These are phyloP conservation scores for Phymatocera aterrima DNA, from an alignment of 2,888 invertebrate genomes.

Conservation along the genomic window DNA sequence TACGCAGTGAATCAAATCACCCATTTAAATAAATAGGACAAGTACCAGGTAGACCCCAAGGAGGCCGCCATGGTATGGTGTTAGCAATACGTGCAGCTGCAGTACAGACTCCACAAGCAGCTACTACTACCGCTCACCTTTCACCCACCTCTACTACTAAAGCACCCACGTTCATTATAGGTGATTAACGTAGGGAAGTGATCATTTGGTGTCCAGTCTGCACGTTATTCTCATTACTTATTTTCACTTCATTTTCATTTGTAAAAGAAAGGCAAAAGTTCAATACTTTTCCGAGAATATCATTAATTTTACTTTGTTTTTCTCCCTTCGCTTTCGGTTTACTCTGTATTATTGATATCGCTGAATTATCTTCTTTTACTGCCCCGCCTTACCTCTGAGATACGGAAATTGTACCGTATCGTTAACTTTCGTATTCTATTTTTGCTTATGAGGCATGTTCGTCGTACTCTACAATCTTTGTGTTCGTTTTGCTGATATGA, in stretches of 20 bases:
- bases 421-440: too few species aligned
- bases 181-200: constrained; percentile 70
- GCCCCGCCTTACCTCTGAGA: too few species aligned
- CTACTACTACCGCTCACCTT: constrained; percentile 72
- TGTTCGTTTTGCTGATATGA: background rate
- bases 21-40: constrained; percentile 75
- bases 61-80: constrained; percentile 82
- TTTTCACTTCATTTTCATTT: background rate
- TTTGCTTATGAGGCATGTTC: background rate
- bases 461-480: background rate
- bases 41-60: constrained; percentile 81
- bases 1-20: too few species aligned
- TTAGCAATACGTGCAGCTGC: constrained; percentile 76
- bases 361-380: background rate
- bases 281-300: background rate
- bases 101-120: constrained; percentile 71
- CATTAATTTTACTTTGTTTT: background rate
- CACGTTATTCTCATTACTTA: background rate
- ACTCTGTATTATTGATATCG: background rate
- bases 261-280: too few species aligned
- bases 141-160: constrained; percentile 72
- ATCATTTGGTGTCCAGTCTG: constrained; percentile 58
- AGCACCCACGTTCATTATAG: constrained; percentile 74
- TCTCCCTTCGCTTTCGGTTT: background rate
- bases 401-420: too few species aligned